Percentiles rank a stretch among this genome's conserved stretches.
phyloP scores from a whole-genome alignment of 2,797 vertebrate genomes.

The Cichlasoma orientale region DNA sequence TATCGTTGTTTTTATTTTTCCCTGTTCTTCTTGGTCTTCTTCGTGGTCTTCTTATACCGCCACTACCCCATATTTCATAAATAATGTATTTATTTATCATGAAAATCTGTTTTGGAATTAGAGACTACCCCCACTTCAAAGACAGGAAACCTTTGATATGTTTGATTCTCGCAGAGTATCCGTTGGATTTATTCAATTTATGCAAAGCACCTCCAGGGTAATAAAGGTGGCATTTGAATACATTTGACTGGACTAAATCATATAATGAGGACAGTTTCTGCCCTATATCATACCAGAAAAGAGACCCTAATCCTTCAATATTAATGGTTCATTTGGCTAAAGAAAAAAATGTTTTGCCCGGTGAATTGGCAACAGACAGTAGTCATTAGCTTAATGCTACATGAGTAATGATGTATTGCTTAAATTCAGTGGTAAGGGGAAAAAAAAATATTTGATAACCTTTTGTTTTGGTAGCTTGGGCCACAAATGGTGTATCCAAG shows the following conservation, averaged over 20 bases:
- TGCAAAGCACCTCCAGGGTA: constrained; percentile 86
- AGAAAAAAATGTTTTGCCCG: constrained; percentile 69
- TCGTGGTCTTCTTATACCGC: constrained; percentile 63
- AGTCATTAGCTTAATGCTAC: constrained; percentile 71
- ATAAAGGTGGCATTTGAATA: constrained; percentile 88
- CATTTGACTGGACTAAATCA: constrained; percentile 85
- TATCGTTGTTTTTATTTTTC: constrained; percentile 74
- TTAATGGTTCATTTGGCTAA: constrained; percentile 78
- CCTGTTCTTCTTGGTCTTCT: constrained; percentile 61
- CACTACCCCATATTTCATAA: constrained; percentile 79
- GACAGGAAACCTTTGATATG: constrained; percentile 88
- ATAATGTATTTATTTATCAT: constrained; percentile 89
- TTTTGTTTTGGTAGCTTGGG: constrained; percentile 57
- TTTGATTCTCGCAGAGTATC: constrained; percentile 83
- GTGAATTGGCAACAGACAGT: constrained; percentile 72
- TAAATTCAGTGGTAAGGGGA: constrained; percentile 49
- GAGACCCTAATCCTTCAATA: constrained; percentile 71
- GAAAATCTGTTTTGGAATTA: constrained; percentile 89
- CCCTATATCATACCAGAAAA: constrained; percentile 78
- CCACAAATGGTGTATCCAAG: constrained; percentile 41
- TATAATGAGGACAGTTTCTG: constrained; percentile 82
- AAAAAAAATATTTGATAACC: constrained; percentile 33
- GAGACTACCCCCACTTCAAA: constrained; percentile 85
- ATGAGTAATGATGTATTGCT: constrained; percentile 64
- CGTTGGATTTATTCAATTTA: constrained; percentile 86